Base-by-base conservation (phyloP, 1,140 invertebrate species). In the Drosophila elegans region DNA sequence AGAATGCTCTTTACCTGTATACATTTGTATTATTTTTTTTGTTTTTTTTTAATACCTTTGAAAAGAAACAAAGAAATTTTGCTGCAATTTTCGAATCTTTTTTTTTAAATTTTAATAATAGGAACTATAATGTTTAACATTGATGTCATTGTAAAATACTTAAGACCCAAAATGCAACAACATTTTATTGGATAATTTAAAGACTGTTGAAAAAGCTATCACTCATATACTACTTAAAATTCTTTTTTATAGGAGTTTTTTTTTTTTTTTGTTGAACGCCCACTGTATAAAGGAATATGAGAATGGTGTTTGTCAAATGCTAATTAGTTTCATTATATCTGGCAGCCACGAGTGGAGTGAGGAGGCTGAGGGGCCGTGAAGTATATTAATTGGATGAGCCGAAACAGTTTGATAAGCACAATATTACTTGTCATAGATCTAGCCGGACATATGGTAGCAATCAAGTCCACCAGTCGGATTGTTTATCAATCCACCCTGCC, bases 311-410 rank as follows among this genome's bases (percentile, higher is more conserved):
- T 73, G 78, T 85, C 78, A 77, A 80, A 86, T 74, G 74, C 84
- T 85, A 86, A 85, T 85, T 86, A 85, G 81, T 81, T 86, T 71
- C 68, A 68, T 59, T 63, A 78, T 67, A 75, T 74, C 73, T 49
- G 36, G 13, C 56, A 41, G 68, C 46, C 56, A 71, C 67, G 49
- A 36, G 57, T 29, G 56, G 38, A 54, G 71, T 21, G 49, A 2
- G 56, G 49, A 29, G 44, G 13, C 36, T 29, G 29, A 61, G 60
- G 45, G 52, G 38, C 45, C 64, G 60, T 66, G 72, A 75, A 73
- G 54, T 67, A 55, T 73, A 74, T 71, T 85, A 85, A 85, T 85
- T 82, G 75, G 67, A 73, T 68, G 74, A 54, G 57, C 53, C 44
- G 55, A 42, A 53, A 78, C 44, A 59, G 45, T 66, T 46, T 63